Evolutionary conservation across 2,113 vertebrate species (phyloP).

Genomic region (Chloroceryle aenea): DNA sequence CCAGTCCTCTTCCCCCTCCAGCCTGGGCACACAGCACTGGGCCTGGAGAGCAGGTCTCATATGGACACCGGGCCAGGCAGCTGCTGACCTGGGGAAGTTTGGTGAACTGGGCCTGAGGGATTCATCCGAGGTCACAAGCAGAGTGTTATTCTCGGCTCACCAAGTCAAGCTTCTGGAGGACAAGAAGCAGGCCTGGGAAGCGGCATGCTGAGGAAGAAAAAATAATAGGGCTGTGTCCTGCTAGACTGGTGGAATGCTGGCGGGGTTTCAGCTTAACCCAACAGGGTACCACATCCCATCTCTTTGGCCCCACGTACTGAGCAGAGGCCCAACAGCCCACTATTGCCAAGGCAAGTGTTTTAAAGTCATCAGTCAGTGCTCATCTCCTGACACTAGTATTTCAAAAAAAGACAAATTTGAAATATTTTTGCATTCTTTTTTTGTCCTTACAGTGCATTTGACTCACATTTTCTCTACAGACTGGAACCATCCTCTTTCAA

Average conservation of each 20-base stretch:
- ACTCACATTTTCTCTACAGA: not conserved
- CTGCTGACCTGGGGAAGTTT: not conserved
- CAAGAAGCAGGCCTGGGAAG: not conserved
- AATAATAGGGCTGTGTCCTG: not conserved
- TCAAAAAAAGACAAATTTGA: not conserved
- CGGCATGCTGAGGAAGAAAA: not conserved
- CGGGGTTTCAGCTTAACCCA: not conserved
- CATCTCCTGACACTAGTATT: not conserved
- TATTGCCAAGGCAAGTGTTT: not conserved
- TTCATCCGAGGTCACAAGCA: not conserved
- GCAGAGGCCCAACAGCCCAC: not conserved
- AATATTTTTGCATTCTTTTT: not conserved
- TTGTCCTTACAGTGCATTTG: not conserved
- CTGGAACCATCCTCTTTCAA: not conserved
- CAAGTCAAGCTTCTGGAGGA: not conserved
- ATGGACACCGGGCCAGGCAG: fast-evolving
- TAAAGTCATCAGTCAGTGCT: not conserved
- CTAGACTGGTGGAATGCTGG: fast-evolving
- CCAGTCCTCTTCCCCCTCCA: not conserved
- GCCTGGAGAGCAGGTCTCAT: fast-evolving
- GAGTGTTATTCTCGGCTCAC: not conserved
- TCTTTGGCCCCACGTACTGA: not conserved
- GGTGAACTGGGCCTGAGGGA: not conserved
- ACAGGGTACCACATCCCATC: too few species aligned
- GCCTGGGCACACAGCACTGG: not conserved